These are phyloP conservation scores for Callocephalon fimbriatum DNA, from an alignment of 2,113 vertebrate species.

Conservation along the genomic window DNA sequence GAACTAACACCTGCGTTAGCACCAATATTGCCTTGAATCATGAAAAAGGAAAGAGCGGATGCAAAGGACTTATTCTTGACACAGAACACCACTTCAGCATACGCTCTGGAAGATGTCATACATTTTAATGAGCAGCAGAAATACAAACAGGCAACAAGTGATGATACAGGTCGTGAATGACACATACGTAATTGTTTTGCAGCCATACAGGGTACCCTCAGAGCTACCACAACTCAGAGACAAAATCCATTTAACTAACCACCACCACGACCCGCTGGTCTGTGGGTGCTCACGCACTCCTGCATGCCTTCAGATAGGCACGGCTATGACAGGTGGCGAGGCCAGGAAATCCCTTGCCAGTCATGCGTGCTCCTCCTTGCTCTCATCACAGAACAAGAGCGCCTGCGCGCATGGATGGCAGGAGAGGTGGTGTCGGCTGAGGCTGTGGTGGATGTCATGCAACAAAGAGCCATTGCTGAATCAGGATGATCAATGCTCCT, in stretches of 20 bases:
- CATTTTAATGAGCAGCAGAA: background rate
- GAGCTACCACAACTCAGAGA: background rate
- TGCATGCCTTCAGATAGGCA: fast-evolving
- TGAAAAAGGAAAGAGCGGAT: background rate
- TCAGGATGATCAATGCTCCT: slow-evolving; percentile 42
- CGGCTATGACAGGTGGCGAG: fast-evolving
- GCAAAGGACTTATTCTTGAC: background rate
- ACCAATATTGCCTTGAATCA: background rate
- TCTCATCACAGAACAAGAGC: background rate
- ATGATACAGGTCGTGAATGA: background rate
- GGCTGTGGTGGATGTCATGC: background rate
- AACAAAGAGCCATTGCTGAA: background rate
- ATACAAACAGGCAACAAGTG: background rate
- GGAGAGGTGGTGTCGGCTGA: fast-evolving
- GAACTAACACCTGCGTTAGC: background rate
- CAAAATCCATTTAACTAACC: background rate
- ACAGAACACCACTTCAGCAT: background rate
- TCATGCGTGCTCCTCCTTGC: fast-evolving
- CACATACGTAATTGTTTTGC: background rate
- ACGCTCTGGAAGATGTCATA: background rate
- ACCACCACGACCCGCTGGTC: fast-evolving
- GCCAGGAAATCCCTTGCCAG: background rate
- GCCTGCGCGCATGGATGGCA: fast-evolving
- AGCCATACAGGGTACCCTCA: background rate
- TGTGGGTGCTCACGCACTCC: background rate